phyloP scores from a whole-genome alignment of 2,797 vertebrate species.

The Okamejei kenojei region DNA sequence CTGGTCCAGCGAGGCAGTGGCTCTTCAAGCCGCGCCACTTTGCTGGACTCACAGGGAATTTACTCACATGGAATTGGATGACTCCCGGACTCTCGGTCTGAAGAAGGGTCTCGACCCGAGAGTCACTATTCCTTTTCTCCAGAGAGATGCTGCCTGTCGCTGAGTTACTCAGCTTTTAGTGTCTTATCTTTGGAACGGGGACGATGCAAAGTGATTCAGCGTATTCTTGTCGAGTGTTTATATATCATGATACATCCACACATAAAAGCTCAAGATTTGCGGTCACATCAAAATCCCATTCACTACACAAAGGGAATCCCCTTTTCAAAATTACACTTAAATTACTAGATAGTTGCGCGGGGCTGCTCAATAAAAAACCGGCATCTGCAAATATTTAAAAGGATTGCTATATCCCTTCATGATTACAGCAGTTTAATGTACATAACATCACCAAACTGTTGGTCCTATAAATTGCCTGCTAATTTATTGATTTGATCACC shows the following conservation, averaged over 20 bases:
- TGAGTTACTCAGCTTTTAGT: too few species aligned
- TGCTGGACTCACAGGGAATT: too few species aligned
- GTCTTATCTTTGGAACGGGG: too few species aligned
- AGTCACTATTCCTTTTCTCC: too few species aligned
- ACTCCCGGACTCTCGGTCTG: too few species aligned
- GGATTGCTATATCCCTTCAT: background rate
- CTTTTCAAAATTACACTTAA: background rate
- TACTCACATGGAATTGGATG: too few species aligned
- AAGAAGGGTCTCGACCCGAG: too few species aligned
- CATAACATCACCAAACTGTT: background rate
- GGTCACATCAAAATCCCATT: background rate
- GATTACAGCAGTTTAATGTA: background rate
- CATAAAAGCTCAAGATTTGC: too few species aligned
- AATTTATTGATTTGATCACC: conserved; percentile 25
- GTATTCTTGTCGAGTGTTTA: background rate
- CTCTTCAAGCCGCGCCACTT: too few species aligned
- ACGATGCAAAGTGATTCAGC: too few species aligned
- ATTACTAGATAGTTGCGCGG: background rate
- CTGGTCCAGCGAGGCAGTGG: too few species aligned
- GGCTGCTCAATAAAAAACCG: background rate
- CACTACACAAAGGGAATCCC: background rate
- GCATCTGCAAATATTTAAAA: conserved; percentile 13
- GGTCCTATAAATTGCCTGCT: conserved; percentile 8
- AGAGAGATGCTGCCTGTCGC: too few species aligned
- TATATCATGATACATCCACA: background rate